These are phyloP conservation scores for Orientallactaga bullata DNA, from an alignment of 2,113 vertebrate genomes.

Conservation along the genomic window DNA sequence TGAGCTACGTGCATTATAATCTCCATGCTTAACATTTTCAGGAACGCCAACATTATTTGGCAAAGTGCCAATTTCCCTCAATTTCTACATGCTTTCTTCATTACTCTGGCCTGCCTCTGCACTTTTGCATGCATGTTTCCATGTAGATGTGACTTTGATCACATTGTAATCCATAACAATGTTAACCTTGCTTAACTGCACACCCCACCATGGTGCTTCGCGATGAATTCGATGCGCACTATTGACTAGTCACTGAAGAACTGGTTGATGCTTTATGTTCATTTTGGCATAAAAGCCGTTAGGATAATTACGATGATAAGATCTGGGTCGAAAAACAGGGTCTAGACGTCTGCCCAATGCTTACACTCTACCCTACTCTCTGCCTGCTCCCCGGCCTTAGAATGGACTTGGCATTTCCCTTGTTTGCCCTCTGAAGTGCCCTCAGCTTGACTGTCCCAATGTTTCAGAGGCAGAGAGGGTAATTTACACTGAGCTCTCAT, in stretches of 20 bases:
- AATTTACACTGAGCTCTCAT: neutral
- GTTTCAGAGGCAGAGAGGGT: neutral
- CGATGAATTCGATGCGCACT: neutral
- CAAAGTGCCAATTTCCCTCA: neutral
- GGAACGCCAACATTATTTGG: neutral
- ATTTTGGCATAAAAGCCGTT: neutral
- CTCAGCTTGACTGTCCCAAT: neutral
- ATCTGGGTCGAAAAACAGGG: neutral
- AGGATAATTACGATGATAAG: neutral
- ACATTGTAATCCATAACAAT: neutral
- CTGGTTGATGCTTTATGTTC: slow-evolving; percentile 4
- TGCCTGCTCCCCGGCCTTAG: neutral
- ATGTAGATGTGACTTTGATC: neutral
- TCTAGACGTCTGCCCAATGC: neutral
- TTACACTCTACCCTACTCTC: neutral
- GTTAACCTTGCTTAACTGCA: neutral
- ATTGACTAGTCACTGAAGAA: neutral
- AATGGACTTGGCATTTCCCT: neutral
- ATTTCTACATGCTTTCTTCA: neutral
- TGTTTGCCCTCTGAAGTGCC: neutral
- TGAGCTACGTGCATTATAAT: neutral
- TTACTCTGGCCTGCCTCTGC: neutral
- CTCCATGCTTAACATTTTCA: neutral
- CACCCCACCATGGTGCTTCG: neutral
- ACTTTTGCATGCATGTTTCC: neutral